Percentiles rank a stretch among this genome's conserved stretches.
These are phyloP conservation scores for Contarinia nasturtii DNA, from an alignment of 1,140 invertebrate genomes.

Conservation along the genomic window DNA sequence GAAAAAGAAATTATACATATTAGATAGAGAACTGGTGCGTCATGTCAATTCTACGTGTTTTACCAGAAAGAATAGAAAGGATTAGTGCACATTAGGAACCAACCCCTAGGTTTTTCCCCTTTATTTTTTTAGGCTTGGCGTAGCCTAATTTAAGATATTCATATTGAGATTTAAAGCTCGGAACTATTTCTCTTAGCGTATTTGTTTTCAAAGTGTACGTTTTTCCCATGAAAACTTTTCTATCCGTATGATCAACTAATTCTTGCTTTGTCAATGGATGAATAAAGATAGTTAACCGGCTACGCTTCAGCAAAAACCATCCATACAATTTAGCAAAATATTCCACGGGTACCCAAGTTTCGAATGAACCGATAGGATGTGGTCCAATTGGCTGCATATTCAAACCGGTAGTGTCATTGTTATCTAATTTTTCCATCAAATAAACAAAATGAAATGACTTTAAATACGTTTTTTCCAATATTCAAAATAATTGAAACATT, in stretches of 20 bases:
- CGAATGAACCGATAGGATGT: neutral
- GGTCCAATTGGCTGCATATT: neutral
- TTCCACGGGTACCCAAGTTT: neutral
- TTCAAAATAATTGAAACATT: neutral
- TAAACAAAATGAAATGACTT: too few relatives aligned
- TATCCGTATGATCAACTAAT: neutral
- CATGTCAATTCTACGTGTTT: too few relatives aligned
- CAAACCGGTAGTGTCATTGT: neutral
- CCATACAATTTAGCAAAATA: neutral
- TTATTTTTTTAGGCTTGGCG: neutral
- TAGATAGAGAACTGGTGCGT: too few relatives aligned
- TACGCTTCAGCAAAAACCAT: neutral
- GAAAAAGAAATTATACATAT: too few relatives aligned
- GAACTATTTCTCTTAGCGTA: neutral
- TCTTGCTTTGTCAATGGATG: neutral
- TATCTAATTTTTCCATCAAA: neutral
- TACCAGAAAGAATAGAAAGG: too few relatives aligned
- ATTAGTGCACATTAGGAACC: too few relatives aligned
- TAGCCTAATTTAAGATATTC: neutral
- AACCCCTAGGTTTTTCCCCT: too few relatives aligned
- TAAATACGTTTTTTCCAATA: too few relatives aligned
- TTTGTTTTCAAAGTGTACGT: neutral
- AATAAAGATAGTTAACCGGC: neutral
- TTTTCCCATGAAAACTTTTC: neutral
- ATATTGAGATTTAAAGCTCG: neutral